These are phyloP conservation scores for Pyxicephalus adspersus DNA, from an alignment of 2,113 vertebrate genomes.

Conservation along the genomic window DNA sequence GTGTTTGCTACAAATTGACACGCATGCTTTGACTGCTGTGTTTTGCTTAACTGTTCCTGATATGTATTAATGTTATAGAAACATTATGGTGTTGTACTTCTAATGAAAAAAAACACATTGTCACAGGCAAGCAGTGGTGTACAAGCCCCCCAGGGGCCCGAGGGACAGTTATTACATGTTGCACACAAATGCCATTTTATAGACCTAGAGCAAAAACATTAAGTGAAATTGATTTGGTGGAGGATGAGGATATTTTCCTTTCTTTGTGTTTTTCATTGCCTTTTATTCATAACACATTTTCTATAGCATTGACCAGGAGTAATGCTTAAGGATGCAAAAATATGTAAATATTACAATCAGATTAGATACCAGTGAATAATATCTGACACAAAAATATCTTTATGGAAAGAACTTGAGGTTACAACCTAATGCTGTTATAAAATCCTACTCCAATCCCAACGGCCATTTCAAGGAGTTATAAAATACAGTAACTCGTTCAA, in stretches of 20 bases:
- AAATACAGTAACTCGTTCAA: too few species aligned
- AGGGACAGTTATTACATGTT: background rate
- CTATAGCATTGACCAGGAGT: background rate
- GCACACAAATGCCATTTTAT: background rate
- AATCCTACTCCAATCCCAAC: too few species aligned
- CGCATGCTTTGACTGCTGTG: too few species aligned
- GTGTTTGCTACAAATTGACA: too few species aligned
- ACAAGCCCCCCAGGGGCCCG: background rate
- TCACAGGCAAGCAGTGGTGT: slow-evolving; percentile 42
- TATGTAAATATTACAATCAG: slow-evolving; percentile 34
- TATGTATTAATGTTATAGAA: background rate
- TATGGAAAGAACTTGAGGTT: background rate
- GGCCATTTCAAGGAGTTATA: background rate
- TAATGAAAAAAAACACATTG: slow-evolving; percentile 48
- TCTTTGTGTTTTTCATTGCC: background rate
- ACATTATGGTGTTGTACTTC: background rate
- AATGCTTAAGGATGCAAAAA: background rate
- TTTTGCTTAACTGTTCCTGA: background rate
- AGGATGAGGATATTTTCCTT: background rate
- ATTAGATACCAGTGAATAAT: background rate
- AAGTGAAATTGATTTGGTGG: background rate
- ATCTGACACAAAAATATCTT: slow-evolving; percentile 27
- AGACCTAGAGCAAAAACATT: background rate
- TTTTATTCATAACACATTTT: background rate
- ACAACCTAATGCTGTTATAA: too few species aligned